Evolutionary conservation across 2,113 vertebrate species (phyloP).

Genomic region (Conger conger): DNA sequence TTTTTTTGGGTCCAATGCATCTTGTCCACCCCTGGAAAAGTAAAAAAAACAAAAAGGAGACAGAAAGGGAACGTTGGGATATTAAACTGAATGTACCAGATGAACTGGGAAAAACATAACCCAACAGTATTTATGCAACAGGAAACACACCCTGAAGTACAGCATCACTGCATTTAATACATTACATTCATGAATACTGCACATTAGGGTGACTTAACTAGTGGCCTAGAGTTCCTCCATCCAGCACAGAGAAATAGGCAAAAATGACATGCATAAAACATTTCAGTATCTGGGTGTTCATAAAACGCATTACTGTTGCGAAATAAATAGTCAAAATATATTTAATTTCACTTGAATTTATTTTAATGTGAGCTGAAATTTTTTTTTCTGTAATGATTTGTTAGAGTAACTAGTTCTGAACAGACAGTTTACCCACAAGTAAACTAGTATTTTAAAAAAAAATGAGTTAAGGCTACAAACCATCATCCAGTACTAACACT

Average conservation of each 20-base stretch:
- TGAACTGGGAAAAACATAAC: not conserved
- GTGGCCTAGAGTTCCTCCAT: too few species aligned
- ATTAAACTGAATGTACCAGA: not conserved
- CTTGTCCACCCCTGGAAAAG: conserved; percentile 57
- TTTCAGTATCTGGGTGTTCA: not conserved
- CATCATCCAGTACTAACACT: too few species aligned
- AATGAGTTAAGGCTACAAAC: too few species aligned
- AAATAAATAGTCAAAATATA: not conserved
- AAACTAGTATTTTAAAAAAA: too few species aligned
- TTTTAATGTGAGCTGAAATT: not conserved
- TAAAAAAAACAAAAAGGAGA: not conserved
- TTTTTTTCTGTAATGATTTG: not conserved
- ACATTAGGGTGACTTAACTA: not conserved
- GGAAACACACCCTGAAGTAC: not conserved
- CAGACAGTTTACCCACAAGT: too few species aligned
- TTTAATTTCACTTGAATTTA: not conserved
- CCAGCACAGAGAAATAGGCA: not conserved
- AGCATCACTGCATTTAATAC: not conserved
- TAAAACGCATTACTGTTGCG: not conserved
- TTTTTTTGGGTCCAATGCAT: conserved; percentile 60
- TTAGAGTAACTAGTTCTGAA: too few species aligned
- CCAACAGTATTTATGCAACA: not conserved
- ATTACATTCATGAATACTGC: not conserved
- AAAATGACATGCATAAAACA: not conserved
- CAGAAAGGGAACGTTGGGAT: not conserved